Evolutionary conservation across 2,888 invertebrate genomes (phyloP).

Genomic region (Napeogenes sylphis): DNA sequence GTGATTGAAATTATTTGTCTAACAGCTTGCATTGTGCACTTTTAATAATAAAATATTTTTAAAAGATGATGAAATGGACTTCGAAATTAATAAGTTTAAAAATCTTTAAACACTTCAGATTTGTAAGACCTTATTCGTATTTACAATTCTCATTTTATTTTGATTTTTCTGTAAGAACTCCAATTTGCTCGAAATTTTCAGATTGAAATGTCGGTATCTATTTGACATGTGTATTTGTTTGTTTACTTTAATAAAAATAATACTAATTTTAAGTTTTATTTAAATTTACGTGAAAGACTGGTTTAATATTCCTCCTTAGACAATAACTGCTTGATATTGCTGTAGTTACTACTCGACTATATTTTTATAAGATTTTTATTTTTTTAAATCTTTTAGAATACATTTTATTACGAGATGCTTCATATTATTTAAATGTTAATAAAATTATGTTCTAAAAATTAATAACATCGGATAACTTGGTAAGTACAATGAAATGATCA

Average conservation of each 20-base stretch:
- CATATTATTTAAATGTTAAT: slow-evolving; percentile 47
- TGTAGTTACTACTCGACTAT: slow-evolving; percentile 10
- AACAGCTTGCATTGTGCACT: too few species aligned
- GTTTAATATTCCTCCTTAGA: slow-evolving; percentile 12
- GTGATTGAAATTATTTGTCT: background rate
- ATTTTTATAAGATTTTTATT: slow-evolving; percentile 45
- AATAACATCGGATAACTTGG: slow-evolving; percentile 38
- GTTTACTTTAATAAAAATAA: slow-evolving; percentile 68
- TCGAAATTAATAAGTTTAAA: too few species aligned
- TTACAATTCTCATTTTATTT: too few species aligned
- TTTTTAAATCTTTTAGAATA: slow-evolving; percentile 65
- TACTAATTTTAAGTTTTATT: slow-evolving; percentile 69
- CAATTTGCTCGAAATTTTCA: slow-evolving; percentile 4
- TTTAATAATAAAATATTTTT: too few species aligned
- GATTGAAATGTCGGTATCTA: slow-evolving; percentile 33
- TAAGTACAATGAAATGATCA: slow-evolving; percentile 59
- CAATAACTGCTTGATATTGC: slow-evolving; percentile 3
- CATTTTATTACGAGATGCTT: slow-evolving; percentile 53
- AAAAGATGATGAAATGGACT: too few species aligned
- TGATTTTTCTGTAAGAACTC: slow-evolving; percentile 1
- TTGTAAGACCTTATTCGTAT: too few species aligned
- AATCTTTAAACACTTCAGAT: too few species aligned
- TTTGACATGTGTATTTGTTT: slow-evolving; percentile 57
- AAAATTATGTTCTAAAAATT: slow-evolving; percentile 60
- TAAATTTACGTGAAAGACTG: slow-evolving; percentile 54